phyloP scores from a whole-genome alignment of 2,888 invertebrate species.

The Keiferia lycopersicella region DNA sequence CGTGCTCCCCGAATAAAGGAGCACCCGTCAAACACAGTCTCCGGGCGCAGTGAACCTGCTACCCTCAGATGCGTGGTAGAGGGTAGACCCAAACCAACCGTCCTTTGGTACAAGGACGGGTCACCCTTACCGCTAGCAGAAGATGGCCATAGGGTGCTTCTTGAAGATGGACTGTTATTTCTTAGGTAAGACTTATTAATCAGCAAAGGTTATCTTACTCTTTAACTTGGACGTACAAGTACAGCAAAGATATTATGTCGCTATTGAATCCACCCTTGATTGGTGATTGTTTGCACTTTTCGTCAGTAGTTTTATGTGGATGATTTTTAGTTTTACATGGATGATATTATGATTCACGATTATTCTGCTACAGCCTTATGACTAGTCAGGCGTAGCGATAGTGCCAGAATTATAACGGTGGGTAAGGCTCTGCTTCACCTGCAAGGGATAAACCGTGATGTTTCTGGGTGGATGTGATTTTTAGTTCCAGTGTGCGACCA shows the following conservation, averaged over 20 bases:
- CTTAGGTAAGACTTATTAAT: constrained; percentile 70
- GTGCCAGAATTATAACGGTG: no score
- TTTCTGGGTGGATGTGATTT: no score
- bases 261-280: no score
- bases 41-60: constrained; percentile 97
- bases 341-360: no score
- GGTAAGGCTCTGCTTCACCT: no score
- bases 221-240: no score
- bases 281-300: not conserved
- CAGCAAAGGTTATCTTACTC: not conserved
- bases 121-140: constrained; percentile 89
- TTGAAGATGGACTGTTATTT: constrained; percentile 95
- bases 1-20: constrained; percentile 97
- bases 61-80: constrained; percentile 98
- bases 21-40: constrained; percentile 97
- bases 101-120: constrained; percentile 97
- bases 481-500: not conserved
- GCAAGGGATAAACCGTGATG: no score
- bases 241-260: no score
- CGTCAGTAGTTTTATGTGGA: not conserved
- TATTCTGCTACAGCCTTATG: no score
- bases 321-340: no score
- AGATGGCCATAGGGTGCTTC: constrained; percentile 93
- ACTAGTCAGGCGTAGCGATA: no score
- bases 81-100: constrained; percentile 93